phyloP scores from a whole-genome alignment of 2,113 vertebrate species.

The Charina bottae region DNA sequence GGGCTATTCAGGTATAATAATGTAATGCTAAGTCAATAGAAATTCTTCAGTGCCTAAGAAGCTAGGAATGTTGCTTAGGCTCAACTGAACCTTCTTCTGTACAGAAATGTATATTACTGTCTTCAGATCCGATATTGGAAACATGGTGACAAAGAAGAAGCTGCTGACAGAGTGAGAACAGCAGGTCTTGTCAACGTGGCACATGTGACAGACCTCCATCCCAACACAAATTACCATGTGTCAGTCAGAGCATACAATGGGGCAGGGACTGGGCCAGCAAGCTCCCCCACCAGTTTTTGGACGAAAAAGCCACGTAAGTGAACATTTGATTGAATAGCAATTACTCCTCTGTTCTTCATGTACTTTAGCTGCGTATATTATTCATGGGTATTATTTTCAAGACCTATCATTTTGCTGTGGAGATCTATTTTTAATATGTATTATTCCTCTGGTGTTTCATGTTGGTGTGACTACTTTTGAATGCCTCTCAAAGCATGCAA shows the following conservation, averaged over 20 bases:
- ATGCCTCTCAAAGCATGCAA: neutral
- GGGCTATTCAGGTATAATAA: neutral
- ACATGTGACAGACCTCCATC: slow-evolving; percentile 82
- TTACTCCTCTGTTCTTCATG: neutral
- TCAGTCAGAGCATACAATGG: slow-evolving; percentile 93
- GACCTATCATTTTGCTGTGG: neutral
- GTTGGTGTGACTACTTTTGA: neutral
- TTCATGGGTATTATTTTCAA: neutral
- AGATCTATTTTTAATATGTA: neutral
- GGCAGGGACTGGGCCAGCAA: slow-evolving; percentile 90
- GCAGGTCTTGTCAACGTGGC: slow-evolving; percentile 84
- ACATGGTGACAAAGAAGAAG: slow-evolving; percentile 89
- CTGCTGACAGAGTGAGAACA: slow-evolving; percentile 91
- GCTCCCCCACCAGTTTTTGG: slow-evolving; percentile 81
- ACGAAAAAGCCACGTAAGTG: slow-evolving; percentile 92
- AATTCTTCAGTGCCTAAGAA: neutral
- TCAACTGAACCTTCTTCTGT: neutral
- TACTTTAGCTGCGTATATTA: neutral
- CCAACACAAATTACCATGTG: slow-evolving; percentile 91
- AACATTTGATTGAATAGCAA: neutral
- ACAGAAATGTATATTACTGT: neutral
- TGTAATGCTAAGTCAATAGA: rapidly evolving
- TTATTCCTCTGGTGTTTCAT: neutral
- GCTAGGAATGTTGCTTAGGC: neutral
- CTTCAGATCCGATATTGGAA: slow-evolving; percentile 94